A percentile compares a stretch with the other conserved stretches of the same genome.
Evolutionary conservation across 92 coral and sea anemone genomes (phyloP).

Genomic region (Zoanthus sansibaricus): DNA sequence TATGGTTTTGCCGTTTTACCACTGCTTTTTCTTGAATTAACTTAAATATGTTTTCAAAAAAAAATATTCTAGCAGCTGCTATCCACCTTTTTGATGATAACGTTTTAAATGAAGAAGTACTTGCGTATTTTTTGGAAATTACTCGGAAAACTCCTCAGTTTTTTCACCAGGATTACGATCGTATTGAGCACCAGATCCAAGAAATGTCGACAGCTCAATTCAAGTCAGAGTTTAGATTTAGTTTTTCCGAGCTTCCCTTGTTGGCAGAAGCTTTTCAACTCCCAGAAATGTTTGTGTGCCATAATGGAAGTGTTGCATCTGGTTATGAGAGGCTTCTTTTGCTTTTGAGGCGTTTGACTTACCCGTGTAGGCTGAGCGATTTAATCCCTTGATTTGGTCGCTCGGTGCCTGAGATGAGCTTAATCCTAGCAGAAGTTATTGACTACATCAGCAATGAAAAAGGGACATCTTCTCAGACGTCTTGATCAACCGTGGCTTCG

Average conservation of each 20-base stretch:
- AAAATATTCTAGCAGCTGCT: too few species aligned
- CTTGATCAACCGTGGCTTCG: slow-evolving; percentile 5
- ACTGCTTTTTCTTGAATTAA: too few species aligned
- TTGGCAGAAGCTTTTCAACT: slow-evolving; percentile 38
- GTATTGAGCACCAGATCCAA: too few species aligned
- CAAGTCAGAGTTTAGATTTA: slow-evolving; percentile 28
- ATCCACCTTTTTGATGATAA: too few species aligned
- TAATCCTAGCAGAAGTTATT: slow-evolving; percentile 51
- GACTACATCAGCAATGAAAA: slow-evolving; percentile 26
- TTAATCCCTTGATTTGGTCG: slow-evolving; percentile 61
- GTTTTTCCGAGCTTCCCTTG: slow-evolving; percentile 13
- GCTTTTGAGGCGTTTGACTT: slow-evolving; percentile 59
- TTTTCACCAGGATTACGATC: too few species aligned
- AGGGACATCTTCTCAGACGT: slow-evolving; percentile 49
- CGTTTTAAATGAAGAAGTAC: too few species aligned
- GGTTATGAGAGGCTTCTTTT: slow-evolving; percentile 55
- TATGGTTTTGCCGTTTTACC: too few species aligned
- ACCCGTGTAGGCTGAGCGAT: slow-evolving; percentile 61
- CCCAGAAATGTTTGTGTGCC: slow-evolving; percentile 45
- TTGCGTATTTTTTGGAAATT: too few species aligned
- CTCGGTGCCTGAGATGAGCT: slow-evolving; percentile 16
- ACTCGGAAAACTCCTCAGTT: too few species aligned
- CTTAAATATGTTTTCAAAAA: too few species aligned
- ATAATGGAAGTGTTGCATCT: slow-evolving; percentile 56
- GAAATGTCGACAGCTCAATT: too few species aligned